Conservation (phyloP, 2,888 invertebrate species). For the Sinotaia quadrata region DNA sequence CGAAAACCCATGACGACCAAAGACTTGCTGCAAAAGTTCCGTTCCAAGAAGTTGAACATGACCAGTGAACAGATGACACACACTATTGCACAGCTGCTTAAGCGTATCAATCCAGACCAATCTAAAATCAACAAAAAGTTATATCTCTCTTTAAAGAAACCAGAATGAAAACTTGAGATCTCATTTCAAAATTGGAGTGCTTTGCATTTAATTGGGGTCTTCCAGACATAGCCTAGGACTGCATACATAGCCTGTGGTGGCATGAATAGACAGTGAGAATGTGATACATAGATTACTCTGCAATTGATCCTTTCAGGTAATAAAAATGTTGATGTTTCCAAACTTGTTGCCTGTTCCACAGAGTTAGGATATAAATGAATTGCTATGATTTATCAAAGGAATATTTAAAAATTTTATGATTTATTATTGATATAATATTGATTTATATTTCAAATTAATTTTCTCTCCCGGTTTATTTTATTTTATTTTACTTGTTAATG, state of each 20-base stretch:
- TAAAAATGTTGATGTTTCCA: too few relatives aligned
- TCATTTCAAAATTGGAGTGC: neutral
- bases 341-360: too few relatives aligned
- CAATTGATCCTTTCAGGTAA: too few relatives aligned
- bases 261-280: neutral
- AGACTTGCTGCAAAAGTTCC: slow-evolving; percentile 94
- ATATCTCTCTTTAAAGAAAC: slow-evolving; percentile 82
- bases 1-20: slow-evolving; percentile 98
- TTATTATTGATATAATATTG: too few relatives aligned
- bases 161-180: slow-evolving; percentile 36
- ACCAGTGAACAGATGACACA: slow-evolving; percentile 92
- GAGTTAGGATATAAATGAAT: too few relatives aligned
- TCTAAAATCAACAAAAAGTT: slow-evolving; percentile 93
- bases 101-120: slow-evolving; percentile 93
- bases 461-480: too few relatives aligned
- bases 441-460: too few relatives aligned
- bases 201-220: neutral
- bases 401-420: too few relatives aligned
- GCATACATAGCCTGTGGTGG: neutral
- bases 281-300: neutral
- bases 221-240: too few relatives aligned
- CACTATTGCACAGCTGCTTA: slow-evolving; percentile 94
- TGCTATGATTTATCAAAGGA: too few relatives aligned
- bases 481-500: too few relatives aligned
- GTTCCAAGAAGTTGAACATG: slow-evolving; percentile 91